Evolutionary conservation across 2,113 vertebrate species (phyloP), one percentile per base, ranked within the genome.

Genomic region (Terrapene triunguis): DNA sequence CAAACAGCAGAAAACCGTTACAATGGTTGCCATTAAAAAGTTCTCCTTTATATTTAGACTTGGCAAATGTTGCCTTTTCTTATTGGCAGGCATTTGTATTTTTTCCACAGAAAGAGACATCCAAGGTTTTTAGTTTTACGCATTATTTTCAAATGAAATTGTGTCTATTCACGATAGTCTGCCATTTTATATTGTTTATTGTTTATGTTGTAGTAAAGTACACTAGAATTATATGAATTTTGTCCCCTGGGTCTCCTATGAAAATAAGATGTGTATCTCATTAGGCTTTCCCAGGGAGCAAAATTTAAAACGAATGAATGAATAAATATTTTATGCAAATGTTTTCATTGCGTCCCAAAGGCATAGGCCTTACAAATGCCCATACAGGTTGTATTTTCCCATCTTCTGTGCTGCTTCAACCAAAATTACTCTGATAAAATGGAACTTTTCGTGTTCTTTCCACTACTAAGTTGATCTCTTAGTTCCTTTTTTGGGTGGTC

Each of bases 271-370:
- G 54, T 59, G 19, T 72, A 65, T 94, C 95, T 90, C 92, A 82
- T 82, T 85, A 93, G 82, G 80, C 54, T 95, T 93, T 97, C 86
- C 54, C 48, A 4, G 76, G 85, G 90, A 96, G 90, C 69, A 85
- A 92, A 95, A 74, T 95, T 95, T 95, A 96, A 85, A 85, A 59
- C 90, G 85, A 96, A 97, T 95, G 92, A 95, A 94, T 96, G 90
- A 97, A 94, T 97, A 91, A 96, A 96, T 97, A 80, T 93, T 98
- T 97, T 80, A 95, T 97, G 88, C 82, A 82, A 95, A 97, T 96
- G 55, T 94, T 97, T 97, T 93, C 81, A 82, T 84, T 96, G 87
- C 72, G 83, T 97, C 92, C 93, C 88, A 88, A 84, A 84, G 94
- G 95, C 57, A 94, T 44, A 59, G 88, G 81, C 90, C 90, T 80